These are phyloP conservation scores for human DNA, from an alignment of 2,113 vertebrate species.

Conservation along the genomic window DNA sequence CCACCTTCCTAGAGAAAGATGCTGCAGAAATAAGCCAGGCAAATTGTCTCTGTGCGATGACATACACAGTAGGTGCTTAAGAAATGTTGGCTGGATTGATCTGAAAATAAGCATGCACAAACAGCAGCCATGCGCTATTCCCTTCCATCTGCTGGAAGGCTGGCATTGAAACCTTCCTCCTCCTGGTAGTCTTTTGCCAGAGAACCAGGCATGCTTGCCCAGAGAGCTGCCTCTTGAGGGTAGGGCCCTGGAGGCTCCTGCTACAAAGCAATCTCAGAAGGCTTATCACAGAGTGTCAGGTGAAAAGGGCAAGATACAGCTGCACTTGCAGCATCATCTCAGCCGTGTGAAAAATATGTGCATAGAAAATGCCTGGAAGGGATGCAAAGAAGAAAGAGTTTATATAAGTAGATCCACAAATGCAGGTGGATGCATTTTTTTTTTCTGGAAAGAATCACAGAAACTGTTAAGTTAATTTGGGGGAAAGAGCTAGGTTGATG, in stretches of 20 bases:
- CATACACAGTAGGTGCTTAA: background rate
- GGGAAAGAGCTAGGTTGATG: too few species aligned
- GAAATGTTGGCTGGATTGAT: background rate
- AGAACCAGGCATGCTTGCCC: rapidly evolving
- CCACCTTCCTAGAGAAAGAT: background rate
- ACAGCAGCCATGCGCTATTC: rapidly evolving
- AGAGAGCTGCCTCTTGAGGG: background rate
- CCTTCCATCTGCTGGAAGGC: background rate
- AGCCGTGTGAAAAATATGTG: rapidly evolving
- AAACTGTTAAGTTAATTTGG: background rate
- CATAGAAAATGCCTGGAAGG: background rate
- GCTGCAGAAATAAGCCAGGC: background rate
- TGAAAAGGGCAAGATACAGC: rapidly evolving
- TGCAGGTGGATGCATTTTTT: background rate
- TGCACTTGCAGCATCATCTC: background rate
- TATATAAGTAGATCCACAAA: background rate
- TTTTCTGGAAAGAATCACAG: background rate
- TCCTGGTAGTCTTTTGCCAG: background rate
- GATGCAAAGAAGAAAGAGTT: background rate
- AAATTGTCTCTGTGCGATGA: background rate
- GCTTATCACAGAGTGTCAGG: rapidly evolving
- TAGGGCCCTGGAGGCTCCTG: too few species aligned
- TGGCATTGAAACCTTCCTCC: background rate
- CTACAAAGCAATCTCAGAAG: background rate
- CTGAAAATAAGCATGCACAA: background rate